phyloP scores from a whole-genome alignment of 1,140 invertebrate genomes.

The Zeugodacus cucurbitae region DNA sequence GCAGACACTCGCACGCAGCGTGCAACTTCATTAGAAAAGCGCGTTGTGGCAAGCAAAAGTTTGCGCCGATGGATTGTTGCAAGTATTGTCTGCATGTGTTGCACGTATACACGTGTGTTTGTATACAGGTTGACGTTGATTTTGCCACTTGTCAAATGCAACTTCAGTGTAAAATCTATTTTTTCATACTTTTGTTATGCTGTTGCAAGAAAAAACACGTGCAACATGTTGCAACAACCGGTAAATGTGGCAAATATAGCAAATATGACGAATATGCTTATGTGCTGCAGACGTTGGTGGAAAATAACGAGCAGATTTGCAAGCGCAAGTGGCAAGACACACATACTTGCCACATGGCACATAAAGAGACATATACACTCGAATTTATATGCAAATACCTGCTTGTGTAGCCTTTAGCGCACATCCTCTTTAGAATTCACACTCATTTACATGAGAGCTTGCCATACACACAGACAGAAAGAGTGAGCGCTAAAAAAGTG shows the following conservation, averaged over 20 bases:
- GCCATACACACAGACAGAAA: background rate
- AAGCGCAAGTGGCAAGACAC: background rate
- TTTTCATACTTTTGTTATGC: no score
- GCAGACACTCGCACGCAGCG: background rate
- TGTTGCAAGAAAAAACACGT: no score
- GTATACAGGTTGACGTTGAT: background rate
- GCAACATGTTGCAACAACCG: background rate
- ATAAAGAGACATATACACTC: background rate
- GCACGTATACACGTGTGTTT: background rate
- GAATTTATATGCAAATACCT: background rate
- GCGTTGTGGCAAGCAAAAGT: background rate
- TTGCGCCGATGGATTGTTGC: background rate
- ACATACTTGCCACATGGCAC: no score
- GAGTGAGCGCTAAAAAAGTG: background rate
- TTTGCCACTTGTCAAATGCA: constrained; percentile 15
- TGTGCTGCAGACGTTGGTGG: background rate
- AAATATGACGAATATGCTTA: background rate
- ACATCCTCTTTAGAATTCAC: background rate
- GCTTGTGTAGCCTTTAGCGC: background rate
- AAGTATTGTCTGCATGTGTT: background rate
- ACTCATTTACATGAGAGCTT: background rate
- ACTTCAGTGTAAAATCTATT: background rate
- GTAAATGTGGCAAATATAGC: constrained; percentile 5
- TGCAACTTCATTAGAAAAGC: background rate
- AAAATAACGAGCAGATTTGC: constrained; percentile 31